A percentile compares a stretch with the other conserved stretches of the same genome.
These are phyloP conservation scores for Abscondita cerata DNA, from an alignment of 2,888 invertebrate genomes.

Conservation along the genomic window DNA sequence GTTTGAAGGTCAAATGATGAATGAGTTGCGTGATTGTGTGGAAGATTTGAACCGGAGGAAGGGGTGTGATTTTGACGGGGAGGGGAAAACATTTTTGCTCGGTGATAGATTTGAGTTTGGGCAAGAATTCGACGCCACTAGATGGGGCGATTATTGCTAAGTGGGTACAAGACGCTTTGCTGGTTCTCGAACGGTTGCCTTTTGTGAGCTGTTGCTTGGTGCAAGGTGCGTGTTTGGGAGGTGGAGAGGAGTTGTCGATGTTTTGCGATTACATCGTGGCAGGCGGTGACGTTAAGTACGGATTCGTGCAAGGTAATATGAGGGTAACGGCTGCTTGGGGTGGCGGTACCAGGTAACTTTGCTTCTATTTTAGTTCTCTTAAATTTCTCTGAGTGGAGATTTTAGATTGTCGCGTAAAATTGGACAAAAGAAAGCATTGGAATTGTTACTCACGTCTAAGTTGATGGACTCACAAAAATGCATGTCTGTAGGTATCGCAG, in stretches of 20 bases:
- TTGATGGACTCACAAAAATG: conserved; percentile 49
- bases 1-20: conserved; percentile 54
- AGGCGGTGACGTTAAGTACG: conserved; percentile 47
- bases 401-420: conserved; percentile 47
- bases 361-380: neutral
- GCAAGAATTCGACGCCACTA: conserved; percentile 40
- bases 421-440: conserved; percentile 47
- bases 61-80: conserved; percentile 50
- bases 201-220: conserved; percentile 47
- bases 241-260: conserved; percentile 50
- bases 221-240: conserved; percentile 50
- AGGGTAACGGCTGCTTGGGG: conserved; percentile 54
- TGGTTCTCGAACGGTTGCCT: conserved; percentile 45
- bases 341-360: conserved; percentile 49
- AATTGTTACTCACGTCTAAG: conserved; percentile 47
- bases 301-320: conserved; percentile 53
- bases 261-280: conserved; percentile 51
- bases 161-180: conserved; percentile 49
- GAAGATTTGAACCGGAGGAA: conserved; percentile 49
- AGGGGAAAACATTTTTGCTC: conserved; percentile 51
- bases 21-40: conserved; percentile 48
- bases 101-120: conserved; percentile 52
- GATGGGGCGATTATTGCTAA: conserved; percentile 47
- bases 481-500: conserved; percentile 46
- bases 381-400: neutral